phyloP scores from a whole-genome alignment of 2,113 vertebrate genomes.

The Lagopus muta region DNA sequence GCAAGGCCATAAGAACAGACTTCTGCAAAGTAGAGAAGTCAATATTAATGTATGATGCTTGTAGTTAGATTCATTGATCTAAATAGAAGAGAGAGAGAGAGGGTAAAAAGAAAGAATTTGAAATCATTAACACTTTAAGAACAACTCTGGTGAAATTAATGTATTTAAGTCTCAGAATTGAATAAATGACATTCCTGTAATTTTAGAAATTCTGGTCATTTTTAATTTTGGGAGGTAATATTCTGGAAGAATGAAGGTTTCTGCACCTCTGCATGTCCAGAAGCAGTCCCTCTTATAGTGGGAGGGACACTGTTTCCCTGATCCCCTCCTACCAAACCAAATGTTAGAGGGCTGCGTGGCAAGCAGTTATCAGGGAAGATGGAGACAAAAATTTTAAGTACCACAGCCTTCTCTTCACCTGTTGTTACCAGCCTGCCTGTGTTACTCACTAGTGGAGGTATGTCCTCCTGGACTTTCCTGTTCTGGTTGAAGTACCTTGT shows the following conservation, averaged over 20 bases:
- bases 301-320: no score
- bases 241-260: rapidly evolving
- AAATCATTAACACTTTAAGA: neutral
- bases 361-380: no score
- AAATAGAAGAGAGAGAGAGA: neutral
- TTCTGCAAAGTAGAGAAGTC: neutral
- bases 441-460: no score
- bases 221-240: neutral
- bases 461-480: no score
- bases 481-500: no score
- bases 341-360: no score
- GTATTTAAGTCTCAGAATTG: neutral
- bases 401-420: no score
- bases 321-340: no score
- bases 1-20: neutral
- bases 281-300: neutral
- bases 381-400: no score
- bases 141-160: neutral
- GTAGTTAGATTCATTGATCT: neutral
- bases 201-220: neutral
- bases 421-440: no score
- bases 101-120: neutral
- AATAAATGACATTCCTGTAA: neutral
- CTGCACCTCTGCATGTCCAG: rapidly evolving
- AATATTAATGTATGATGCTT: neutral